Percentiles rank a stretch among this genome's conserved stretches.
These are phyloP conservation scores for Pogonomyrmex californicus DNA, from an alignment of 1,140 invertebrate species.

Conservation along the genomic window DNA sequence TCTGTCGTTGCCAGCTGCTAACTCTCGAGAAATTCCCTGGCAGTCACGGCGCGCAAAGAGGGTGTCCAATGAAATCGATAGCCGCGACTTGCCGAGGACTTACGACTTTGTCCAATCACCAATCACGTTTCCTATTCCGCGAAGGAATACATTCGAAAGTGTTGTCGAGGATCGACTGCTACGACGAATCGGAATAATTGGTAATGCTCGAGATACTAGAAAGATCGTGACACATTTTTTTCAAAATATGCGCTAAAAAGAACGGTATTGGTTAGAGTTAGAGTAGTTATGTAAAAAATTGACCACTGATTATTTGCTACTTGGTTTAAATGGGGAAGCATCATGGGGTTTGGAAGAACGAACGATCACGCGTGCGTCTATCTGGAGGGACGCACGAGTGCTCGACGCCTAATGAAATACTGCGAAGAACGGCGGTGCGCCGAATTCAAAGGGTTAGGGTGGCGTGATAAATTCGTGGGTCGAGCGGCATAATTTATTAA, in stretches of 20 bases:
- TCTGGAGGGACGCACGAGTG: conserved; percentile 47
- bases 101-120: conserved; percentile 48
- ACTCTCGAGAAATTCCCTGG: conserved; percentile 84
- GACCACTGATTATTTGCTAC: conserved; percentile 37
- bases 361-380: conserved; percentile 30
- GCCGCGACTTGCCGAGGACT: conserved; percentile 67
- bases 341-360: conserved; percentile 15
- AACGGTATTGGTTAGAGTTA: not conserved
- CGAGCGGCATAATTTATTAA: conserved; percentile 83
- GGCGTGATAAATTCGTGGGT: conserved; percentile 82
- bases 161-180: not conserved
- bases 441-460: conserved; percentile 73
- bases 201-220: not conserved
- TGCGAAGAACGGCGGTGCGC: conserved; percentile 73
- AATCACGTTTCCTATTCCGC: not conserved
- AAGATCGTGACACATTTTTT: not conserved
- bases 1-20: conserved; percentile 84
- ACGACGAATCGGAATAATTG: not conserved
- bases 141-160: conserved; percentile 30
- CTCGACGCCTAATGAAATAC: conserved; percentile 80
- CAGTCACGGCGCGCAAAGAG: conserved; percentile 77
- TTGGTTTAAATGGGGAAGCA: conserved; percentile 7
- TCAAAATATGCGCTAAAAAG: not conserved
- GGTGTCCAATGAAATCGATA: conserved; percentile 84
- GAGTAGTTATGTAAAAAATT: conserved; percentile 1